phyloP scores from a whole-genome alignment of 2,888 invertebrate species.

The Litoditis marina region DNA sequence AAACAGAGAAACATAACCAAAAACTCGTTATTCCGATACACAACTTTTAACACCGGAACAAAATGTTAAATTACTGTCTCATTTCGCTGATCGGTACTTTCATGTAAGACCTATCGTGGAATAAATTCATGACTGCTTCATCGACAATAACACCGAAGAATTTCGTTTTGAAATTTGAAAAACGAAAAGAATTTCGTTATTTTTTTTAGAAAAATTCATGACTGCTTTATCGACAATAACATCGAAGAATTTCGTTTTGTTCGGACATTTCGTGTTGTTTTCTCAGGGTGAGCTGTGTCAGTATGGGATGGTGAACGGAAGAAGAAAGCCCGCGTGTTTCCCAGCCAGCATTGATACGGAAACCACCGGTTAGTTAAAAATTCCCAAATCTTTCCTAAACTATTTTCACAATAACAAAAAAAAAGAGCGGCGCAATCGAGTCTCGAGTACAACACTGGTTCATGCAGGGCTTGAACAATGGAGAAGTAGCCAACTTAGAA shows the following conservation, averaged over 20 bases:
- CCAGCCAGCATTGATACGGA: constrained; percentile 17
- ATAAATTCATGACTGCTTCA: background rate
- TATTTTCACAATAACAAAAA: background rate
- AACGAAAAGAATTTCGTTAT: background rate
- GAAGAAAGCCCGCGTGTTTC: constrained; percentile 46
- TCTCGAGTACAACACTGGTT: background rate
- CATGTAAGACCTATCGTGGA: no score
- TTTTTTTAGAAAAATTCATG: constrained; percentile 3
- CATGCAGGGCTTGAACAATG: no score
- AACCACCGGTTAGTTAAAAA: constrained; percentile 13
- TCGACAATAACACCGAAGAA: background rate
- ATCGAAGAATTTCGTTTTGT: background rate
- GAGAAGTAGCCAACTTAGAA: no score
- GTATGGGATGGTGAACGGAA: constrained; percentile 47
- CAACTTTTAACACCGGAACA: no score
- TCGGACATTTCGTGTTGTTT: background rate
- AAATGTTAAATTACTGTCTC: no score
- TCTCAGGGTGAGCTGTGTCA: constrained; percentile 48
- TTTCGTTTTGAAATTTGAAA: background rate
- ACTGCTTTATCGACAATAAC: background rate
- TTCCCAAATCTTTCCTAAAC: background rate
- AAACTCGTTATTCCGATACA: no score
- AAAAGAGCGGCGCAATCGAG: background rate
- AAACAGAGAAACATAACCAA: background rate
- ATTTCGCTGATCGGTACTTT: no score